A percentile compares a stretch with the other conserved stretches of the same genome.
Conservation (phyloP, 2,888 invertebrate genomes). For the Plebejus melissa region DNA sequence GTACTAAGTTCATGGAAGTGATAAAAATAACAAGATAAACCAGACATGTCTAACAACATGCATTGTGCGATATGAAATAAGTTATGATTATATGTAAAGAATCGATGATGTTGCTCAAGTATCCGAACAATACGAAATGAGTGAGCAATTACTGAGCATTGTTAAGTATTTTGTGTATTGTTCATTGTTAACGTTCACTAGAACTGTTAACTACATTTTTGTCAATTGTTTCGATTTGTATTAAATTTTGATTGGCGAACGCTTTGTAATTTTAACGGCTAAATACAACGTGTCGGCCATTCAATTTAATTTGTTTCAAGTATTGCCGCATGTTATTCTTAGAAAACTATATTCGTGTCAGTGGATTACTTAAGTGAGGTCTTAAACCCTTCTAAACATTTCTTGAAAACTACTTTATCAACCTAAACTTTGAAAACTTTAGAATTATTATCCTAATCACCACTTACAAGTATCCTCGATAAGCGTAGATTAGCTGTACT, state of each 20-base stretch:
- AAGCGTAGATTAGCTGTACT: too few species aligned
- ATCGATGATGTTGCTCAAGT: constrained; percentile 25
- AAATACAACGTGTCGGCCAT: neutral
- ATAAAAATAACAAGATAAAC: neutral
- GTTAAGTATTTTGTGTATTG: constrained; percentile 23
- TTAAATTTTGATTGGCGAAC: constrained; percentile 9
- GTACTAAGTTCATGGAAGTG: neutral
- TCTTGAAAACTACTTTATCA: neutral
- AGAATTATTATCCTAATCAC: too few species aligned
- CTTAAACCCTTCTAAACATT: neutral
- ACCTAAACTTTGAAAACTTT: too few species aligned
- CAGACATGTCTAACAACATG: neutral
- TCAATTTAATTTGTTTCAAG: neutral
- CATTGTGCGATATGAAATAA: constrained; percentile 16
- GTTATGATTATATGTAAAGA: constrained; percentile 19
- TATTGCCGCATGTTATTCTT: neutral
- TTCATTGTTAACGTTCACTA: constrained; percentile 17
- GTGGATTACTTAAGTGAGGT: neutral
- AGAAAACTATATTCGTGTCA: neutral
- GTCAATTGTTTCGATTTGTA: constrained; percentile 15
- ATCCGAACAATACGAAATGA: constrained; percentile 25
- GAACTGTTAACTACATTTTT: constrained; percentile 18
- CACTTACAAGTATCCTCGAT: too few species aligned
- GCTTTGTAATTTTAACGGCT: neutral
- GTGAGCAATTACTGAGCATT: constrained; percentile 22